phyloP scores from a whole-genome alignment of 1,140 invertebrate species.

The Scylla paramamosain region DNA sequence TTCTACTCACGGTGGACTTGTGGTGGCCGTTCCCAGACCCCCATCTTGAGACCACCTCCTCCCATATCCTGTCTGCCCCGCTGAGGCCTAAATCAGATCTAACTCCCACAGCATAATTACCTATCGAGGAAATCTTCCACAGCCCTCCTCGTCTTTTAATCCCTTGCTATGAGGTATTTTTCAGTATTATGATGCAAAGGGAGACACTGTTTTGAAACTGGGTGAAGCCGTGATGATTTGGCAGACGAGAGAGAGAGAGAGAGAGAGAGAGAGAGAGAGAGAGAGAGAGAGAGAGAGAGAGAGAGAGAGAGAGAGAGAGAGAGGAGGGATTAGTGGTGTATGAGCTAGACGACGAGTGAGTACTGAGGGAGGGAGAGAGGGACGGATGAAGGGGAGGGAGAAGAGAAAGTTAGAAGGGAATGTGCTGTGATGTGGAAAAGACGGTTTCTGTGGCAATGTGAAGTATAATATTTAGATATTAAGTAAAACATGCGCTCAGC shows the following conservation, averaged over 20 bases:
- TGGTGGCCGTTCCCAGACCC: not conserved
- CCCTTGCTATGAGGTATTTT: not conserved
- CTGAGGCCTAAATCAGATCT: not conserved
- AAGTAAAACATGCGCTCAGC: too few relatives aligned
- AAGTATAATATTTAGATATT: too few relatives aligned
- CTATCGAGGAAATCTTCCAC: not conserved
- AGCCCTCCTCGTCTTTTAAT: not conserved
- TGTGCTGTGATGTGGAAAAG: not conserved
- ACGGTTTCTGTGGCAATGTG: too few relatives aligned
- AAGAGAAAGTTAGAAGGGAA: not conserved
- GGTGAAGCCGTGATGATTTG: not conserved
- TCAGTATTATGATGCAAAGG: too few relatives aligned
- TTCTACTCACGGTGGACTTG: not conserved
- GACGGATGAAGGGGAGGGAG: not conserved
- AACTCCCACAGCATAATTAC: not conserved
- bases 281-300: conserved; percentile 11
- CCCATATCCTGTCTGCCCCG: not conserved
- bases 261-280: conserved; percentile 22
- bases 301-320: conserved; percentile 18
- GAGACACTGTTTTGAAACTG: not conserved
- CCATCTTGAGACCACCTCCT: not conserved
- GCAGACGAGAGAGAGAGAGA: conserved; percentile 11
- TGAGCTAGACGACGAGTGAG: too few relatives aligned
- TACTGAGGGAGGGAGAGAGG: not conserved
- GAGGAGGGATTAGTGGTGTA: not conserved